Evolutionary conservation across 1,140 invertebrate genomes (phyloP).

Genomic region (Drosophila yakuba): DNA sequence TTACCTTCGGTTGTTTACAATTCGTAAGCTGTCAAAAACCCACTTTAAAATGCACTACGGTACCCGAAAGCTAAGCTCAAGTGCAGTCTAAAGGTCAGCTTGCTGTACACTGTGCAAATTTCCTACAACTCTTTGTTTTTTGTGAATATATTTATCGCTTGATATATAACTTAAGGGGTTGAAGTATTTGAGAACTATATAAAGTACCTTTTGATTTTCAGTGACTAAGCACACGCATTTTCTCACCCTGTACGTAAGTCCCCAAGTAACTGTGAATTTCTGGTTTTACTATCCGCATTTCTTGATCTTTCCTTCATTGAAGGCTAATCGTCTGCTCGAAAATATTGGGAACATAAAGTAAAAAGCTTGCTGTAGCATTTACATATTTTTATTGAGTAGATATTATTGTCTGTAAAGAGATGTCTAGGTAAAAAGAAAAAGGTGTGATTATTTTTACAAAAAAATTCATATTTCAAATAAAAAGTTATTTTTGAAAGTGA

Average conservation of each 20-base stretch:
- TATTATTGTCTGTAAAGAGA: slow-evolving; percentile 14
- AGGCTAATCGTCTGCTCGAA: not conserved
- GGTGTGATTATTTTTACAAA: not conserved
- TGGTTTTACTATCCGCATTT: slow-evolving; percentile 1
- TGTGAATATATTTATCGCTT: not conserved
- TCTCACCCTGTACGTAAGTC: slow-evolving; percentile 25
- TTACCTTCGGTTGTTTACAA: not conserved
- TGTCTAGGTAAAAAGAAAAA: slow-evolving; percentile 10
- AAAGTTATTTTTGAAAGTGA: too few species aligned
- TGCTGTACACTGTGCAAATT: slow-evolving; percentile 43
- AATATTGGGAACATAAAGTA: not conserved
- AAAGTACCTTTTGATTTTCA: not conserved
- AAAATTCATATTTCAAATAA: too few species aligned
- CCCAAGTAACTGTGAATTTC: slow-evolving; percentile 10
- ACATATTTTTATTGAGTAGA: not conserved
- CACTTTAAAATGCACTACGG: slow-evolving; percentile 46
- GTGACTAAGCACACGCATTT: slow-evolving; percentile 10
- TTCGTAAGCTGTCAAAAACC: slow-evolving; percentile 10
- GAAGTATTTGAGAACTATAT: slow-evolving; percentile 5
- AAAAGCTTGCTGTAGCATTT: too few species aligned
- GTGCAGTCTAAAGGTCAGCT: slow-evolving; percentile 51
- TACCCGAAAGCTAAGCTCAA: slow-evolving; percentile 56
- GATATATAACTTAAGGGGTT: slow-evolving; percentile 9
- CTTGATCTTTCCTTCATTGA: not conserved
- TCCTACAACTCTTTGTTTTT: not conserved